These are phyloP conservation scores for Odobenus rosmarus DNA, from an alignment of 2,113 vertebrate genomes.

Conservation along the genomic window DNA sequence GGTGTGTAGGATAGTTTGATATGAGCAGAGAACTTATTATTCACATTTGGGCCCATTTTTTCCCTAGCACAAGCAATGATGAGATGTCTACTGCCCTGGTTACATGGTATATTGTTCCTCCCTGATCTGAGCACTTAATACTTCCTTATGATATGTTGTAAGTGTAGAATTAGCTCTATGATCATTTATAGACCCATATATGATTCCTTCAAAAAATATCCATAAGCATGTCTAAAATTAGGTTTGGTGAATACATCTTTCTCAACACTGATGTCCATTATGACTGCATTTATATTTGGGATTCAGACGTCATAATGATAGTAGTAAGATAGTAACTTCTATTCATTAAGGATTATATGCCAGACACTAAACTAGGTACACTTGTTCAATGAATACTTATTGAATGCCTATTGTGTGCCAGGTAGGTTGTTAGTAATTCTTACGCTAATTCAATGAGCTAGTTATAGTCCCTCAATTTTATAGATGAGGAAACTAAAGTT, in stretches of 20 bases:
- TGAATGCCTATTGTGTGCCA: not conserved
- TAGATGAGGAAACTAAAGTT: slow-evolving; percentile 12
- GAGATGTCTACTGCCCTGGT: not conserved
- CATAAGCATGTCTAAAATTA: not conserved
- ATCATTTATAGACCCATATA: not conserved
- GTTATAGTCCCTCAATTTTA: not conserved
- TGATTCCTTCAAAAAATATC: not conserved
- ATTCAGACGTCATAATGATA: not conserved
- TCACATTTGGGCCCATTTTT: not conserved
- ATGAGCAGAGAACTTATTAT: not conserved
- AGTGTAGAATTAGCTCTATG: slow-evolving; percentile 10
- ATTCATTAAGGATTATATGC: not conserved
- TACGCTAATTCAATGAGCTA: not conserved
- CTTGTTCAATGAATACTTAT: not conserved
- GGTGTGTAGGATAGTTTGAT: not conserved
- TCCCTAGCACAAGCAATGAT: not conserved
- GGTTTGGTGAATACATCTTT: not conserved
- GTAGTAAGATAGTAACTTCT: not conserved
- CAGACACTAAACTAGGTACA: not conserved
- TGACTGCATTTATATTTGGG: not conserved
- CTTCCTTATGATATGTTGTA: not conserved
- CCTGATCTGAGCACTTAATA: not conserved
- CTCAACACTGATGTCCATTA: not conserved
- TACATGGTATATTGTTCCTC: not conserved
- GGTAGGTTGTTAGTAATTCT: not conserved